Evolutionary conservation across 2,113 vertebrate genomes (phyloP), one percentile per base, ranked within the genome.

Genomic region (Syngnathus floridae): DNA sequence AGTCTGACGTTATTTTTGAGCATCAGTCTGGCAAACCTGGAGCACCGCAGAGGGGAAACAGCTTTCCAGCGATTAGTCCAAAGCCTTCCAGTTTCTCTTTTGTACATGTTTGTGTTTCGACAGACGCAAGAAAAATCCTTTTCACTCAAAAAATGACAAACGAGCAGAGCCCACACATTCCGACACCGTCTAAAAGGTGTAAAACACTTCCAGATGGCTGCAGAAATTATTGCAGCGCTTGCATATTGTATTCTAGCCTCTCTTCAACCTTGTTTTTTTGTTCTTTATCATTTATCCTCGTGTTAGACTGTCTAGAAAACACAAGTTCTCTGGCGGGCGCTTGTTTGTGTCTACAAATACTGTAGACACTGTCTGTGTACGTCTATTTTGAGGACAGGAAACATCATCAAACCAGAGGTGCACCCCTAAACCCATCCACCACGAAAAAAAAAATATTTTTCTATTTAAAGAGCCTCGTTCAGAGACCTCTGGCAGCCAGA

Each of bases 121-220:
- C 55, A 36, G 41, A 21, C 36, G 41, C 41, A 37, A 69, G 64
- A 71, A 74, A 73, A 71, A 79, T 78, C 64, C 61, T 78, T 87
- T 80, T 83, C 66, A 75, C 80, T 70, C 54, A 51, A 36, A 51
- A 77, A 71, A 77, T 69, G 74, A 80, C 75, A 87, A 87, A 80
- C 69, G 70, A 88, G 84, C 72, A 65, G 79, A 71, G 72, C 68
- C 73, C 67, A 70, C 69, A 80, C 87, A 90, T 90, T 90, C 88
- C 88, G 83, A 13, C 49, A 48, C 68, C 68, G 76, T 80, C 82
- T 71, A 88, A 88, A 88, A 90, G 85, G 89, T 89, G 85, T 85
- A 89, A 91, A 91, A 84, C 73, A 70, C 80, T 91, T 91, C 89
- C 91, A 91, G 90, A 90, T 91, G 90, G 82, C 72, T 45, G 78